Conservation (phyloP, 2,113 vertebrate genomes). For the Gallinago media region DNA sequence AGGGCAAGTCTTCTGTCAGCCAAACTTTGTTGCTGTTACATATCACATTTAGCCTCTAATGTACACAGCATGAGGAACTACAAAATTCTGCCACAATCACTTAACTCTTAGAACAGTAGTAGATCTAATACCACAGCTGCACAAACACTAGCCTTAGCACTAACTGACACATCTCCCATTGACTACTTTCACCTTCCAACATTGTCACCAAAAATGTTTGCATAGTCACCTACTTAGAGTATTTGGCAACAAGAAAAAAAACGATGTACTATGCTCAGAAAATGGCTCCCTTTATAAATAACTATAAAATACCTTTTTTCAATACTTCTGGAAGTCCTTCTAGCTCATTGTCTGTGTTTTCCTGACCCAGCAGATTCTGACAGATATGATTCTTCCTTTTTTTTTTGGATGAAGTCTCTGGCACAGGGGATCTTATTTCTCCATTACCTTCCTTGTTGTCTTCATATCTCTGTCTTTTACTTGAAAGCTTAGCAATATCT, state of each 20-base stretch:
- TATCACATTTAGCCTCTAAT: not conserved
- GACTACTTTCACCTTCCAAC: not conserved
- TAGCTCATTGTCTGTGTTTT: constrained; percentile 67
- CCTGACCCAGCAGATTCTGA: not conserved
- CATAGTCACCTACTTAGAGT: not conserved
- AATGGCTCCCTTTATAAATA: not conserved
- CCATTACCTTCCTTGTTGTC: not conserved
- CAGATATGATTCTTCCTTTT: constrained; percentile 71
- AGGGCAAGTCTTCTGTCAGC: not conserved
- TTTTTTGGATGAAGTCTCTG: constrained; percentile 77
- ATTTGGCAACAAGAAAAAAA: not conserved
- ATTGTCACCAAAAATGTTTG: not conserved
- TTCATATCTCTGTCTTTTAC: constrained; percentile 76
- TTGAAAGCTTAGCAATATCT: constrained; percentile 50
- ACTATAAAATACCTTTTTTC: constrained; percentile 78
- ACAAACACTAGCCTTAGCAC: not conserved
- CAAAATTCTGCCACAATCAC: not conserved
- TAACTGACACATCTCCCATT: not conserved
- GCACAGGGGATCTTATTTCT: constrained; percentile 39
- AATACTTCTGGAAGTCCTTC: constrained; percentile 88
- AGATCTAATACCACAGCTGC: not conserved
- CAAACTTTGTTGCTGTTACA: not conserved
- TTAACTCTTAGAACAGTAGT: not conserved
- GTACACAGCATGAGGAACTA: accelerated
- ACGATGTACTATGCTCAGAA: not conserved